Evolutionary conservation across 2,113 vertebrate genomes (phyloP).

Genomic region (Podilymbus podiceps): DNA sequence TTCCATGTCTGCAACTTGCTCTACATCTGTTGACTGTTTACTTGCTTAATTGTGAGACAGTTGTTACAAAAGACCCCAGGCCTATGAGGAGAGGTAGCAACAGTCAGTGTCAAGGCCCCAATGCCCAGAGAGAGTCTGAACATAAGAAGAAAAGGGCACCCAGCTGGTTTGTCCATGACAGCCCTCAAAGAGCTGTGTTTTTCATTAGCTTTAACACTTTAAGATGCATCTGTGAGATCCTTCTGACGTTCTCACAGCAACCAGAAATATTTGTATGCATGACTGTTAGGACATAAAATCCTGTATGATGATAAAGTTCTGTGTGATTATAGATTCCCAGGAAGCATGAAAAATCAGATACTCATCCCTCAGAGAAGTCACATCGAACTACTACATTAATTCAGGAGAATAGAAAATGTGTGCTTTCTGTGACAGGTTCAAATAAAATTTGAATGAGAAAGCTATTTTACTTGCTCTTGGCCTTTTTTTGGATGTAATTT

Average conservation of each 20-base stretch:
- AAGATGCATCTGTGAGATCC: neutral
- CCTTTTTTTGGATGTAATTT: neutral
- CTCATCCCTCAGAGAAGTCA: neutral
- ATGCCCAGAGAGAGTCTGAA: neutral
- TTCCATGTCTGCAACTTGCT: neutral
- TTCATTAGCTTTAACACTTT: neutral
- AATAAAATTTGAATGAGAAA: neutral
- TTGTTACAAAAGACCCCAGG: rapidly evolving
- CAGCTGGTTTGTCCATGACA: rapidly evolving
- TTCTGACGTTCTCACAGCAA: neutral
- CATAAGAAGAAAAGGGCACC: neutral
- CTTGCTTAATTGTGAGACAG: neutral
- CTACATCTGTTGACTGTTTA: neutral
- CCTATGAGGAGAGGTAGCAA: neutral
- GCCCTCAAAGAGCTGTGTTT: neutral
- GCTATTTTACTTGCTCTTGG: neutral
- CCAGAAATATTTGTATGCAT: neutral
- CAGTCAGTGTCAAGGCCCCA: neutral
- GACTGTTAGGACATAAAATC: neutral
- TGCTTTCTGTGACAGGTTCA: neutral
- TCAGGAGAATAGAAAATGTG: neutral
- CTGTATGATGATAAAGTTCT: neutral
- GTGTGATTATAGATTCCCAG: neutral
- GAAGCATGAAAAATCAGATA: neutral
- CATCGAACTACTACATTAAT: neutral